Evolutionary conservation across 2,888 invertebrate genomes (phyloP), one percentile per base, ranked within the genome.

Genomic region (Drosophila niveifrons): DNA sequence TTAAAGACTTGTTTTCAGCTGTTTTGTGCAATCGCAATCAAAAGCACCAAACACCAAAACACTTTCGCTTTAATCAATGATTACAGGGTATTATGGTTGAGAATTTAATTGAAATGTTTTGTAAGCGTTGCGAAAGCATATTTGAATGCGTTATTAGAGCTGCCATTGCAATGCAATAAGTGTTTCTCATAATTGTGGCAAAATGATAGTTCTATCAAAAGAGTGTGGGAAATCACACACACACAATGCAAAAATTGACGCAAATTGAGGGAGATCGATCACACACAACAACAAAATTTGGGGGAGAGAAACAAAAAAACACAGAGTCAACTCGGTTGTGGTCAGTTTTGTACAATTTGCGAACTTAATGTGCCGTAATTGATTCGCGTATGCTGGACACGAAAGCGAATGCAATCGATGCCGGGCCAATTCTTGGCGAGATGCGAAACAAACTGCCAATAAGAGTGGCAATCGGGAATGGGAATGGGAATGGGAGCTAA

Each of bases 361-460:
- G 23, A 6, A 18, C 15, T 34, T 18, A 47, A 28, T 57, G 13
- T 28, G 48, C 36, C 39, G 36, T 47, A 53, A 62, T 41, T 34
- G 51, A 65, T 70, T 78, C 23, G 23, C 61, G 51, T 48, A 78
- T 67, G 64, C 76, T 11, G 43, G 41, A 34, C 78, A 79, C 78
- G 80, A 65, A 70, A 29, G 34, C 23, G 51, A 65, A 57, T 70
- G 80, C 73, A 78, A 80, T 73, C 65, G 6, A 23, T 4, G 23
- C 23, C 23, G 23, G 23, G 72, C 17, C 64, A 65, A 75, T 75
- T 78, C 71, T 72, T 64, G 79, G 56, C 62, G 52, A 74, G 71
- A 78, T 78, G 64, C 72, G 23, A 23, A 23, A 6, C 23, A 23
- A n/a, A n/a, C n/a, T n/a, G 39, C 58, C n/a, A 9, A 9, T 31